Percentiles rank a stretch among this genome's conserved stretches.
Evolutionary conservation across 2,113 vertebrate species (phyloP).

Genomic region (Psittacula cyanocephala): DNA sequence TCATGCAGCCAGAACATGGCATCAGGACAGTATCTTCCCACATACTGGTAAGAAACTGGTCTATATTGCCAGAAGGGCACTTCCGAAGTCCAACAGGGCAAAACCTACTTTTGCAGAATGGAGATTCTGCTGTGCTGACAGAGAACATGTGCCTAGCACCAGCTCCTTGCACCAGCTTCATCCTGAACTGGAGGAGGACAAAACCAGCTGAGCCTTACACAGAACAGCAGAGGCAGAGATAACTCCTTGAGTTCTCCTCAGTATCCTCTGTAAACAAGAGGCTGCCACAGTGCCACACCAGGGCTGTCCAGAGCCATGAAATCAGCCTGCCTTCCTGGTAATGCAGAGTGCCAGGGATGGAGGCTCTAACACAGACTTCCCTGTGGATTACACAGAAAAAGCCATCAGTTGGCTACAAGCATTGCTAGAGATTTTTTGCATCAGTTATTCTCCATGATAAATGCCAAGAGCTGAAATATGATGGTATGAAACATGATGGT

Average conservation of each 20-base stretch:
- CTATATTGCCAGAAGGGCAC: neutral
- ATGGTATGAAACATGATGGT: neutral
- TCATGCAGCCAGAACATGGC: neutral
- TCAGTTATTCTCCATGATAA: neutral
- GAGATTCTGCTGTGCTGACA: neutral
- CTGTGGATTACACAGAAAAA: neutral
- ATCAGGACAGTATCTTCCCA: neutral
- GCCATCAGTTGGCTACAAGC: neutral
- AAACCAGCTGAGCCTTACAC: neutral
- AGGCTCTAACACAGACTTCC: neutral
- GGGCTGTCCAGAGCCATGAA: neutral
- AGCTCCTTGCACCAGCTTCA: neutral
- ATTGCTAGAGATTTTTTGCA: neutral
- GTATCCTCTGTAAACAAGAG: rapidly evolving
- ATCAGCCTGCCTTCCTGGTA: neutral
- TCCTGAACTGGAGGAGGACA: neutral
- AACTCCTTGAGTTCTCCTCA: rapidly evolving
- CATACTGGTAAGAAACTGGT: neutral
- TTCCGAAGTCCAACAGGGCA: neutral
- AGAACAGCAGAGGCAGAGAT: rapidly evolving
- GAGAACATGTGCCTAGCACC: neutral
- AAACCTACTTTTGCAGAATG: neutral
- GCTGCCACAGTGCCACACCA: neutral
- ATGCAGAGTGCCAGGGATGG: rapidly evolving
- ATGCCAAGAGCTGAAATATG: constrained; percentile 16